A percentile compares a stretch with the other conserved stretches of the same genome.
These are phyloP conservation scores for Eulemur coronatus DNA, from an alignment of 2,797 vertebrate genomes.

Conservation along the genomic window DNA sequence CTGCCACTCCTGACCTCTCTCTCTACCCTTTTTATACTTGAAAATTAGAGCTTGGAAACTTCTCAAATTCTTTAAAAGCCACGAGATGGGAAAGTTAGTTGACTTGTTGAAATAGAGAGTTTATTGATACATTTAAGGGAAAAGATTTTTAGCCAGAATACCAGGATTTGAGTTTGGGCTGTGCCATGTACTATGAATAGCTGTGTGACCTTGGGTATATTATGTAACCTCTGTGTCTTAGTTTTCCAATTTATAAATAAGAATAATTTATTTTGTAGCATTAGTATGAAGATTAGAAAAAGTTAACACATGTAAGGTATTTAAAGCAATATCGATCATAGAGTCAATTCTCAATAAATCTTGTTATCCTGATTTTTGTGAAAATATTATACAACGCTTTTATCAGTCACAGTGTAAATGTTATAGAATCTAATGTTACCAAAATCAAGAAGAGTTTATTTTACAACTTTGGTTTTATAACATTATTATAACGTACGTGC, in stretches of 20 bases:
- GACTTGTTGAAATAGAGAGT: not conserved
- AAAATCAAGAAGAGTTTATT: not conserved
- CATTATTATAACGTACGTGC: not conserved
- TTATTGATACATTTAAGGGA: not conserved
- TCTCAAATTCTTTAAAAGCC: not conserved
- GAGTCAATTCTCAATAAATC: not conserved
- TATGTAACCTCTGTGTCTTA: not conserved
- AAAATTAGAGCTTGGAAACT: not conserved
- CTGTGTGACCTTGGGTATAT: not conserved
- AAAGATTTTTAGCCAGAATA: not conserved
- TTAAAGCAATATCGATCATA: not conserved
- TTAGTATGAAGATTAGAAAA: not conserved
- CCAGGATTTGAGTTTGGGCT: not conserved
- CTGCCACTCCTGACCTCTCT: fast-evolving
- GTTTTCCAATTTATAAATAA: not conserved
- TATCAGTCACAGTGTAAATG: not conserved
- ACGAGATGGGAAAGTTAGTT: not conserved
- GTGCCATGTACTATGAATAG: not conserved
- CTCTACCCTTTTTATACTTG: not conserved
- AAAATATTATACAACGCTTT: not conserved
- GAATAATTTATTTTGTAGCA: not conserved
- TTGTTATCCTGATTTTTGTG: not conserved
- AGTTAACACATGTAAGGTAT: not conserved
- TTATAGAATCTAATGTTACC: not conserved
- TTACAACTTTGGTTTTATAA: not conserved